These are phyloP conservation scores for Chondrosia reniformis DNA, from an alignment of 37 sponge, comb jelly and placozoan species.

Conservation along the genomic window DNA sequence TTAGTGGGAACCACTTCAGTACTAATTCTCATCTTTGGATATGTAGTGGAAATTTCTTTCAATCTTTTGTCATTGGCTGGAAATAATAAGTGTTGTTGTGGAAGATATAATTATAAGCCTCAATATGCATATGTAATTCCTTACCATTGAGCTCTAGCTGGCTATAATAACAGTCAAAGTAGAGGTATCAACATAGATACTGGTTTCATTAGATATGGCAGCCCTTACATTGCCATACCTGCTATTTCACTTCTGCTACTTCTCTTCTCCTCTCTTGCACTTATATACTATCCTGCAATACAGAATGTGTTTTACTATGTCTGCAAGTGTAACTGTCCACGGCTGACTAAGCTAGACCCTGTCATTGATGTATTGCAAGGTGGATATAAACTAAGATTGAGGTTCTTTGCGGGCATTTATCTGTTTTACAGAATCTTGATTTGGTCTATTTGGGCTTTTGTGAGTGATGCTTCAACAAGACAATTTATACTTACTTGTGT, in stretches of 20 bases:
- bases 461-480: not conserved
- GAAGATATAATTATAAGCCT: no score
- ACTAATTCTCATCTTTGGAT: not conserved
- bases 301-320: not conserved
- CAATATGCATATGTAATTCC: no score
- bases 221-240: no score
- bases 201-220: no score
- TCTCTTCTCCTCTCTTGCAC: not conserved
- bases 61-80: not conserved
- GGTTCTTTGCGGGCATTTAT: constrained; percentile 1
- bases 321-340: not conserved
- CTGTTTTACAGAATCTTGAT: not conserved
- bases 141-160: no score
- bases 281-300: constrained; percentile 7
- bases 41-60: not conserved
- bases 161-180: no score
- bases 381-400: not conserved
- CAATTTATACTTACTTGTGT: not conserved
- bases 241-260: no score
- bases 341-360: not conserved
- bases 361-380: constrained; percentile 19
- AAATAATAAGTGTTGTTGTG: no score
- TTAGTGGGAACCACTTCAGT: not conserved
- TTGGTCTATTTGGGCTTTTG: not conserved
- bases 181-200: no score